phyloP scores from a whole-genome alignment of 2,797 vertebrate species.

The Fistularia tabacaria region DNA sequence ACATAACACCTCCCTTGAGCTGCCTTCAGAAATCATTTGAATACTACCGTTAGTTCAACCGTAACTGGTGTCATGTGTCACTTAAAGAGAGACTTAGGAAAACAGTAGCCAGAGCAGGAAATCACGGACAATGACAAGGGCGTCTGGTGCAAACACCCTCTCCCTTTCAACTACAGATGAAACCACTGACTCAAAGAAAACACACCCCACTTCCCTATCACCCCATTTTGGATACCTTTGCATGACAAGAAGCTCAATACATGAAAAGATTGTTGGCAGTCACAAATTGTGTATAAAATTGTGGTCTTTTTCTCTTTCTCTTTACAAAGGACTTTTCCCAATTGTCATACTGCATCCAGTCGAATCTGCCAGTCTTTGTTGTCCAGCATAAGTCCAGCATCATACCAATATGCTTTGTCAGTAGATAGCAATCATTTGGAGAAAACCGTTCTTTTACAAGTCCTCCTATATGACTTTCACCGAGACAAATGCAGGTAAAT shows the following conservation, averaged over 20 bases:
- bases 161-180: conserved; percentile 58
- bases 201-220: conserved; percentile 17
- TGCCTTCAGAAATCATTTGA: conserved; percentile 6
- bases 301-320: neutral
- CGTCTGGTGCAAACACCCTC: conserved; percentile 69
- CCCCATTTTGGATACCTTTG: no score
- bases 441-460: conserved; percentile 25
- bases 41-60: conserved; percentile 19
- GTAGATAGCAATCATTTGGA: conserved; percentile 30
- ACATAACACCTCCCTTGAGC: neutral
- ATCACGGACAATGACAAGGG: conserved; percentile 68
- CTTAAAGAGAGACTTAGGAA: conserved; percentile 47
- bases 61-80: conserved; percentile 27
- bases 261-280: no score
- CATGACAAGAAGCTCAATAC: no score
- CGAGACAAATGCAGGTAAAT: conserved; percentile 22
- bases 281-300: neutral
- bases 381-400: conserved; percentile 5
- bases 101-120: conserved; percentile 80
- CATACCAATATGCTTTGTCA: conserved; percentile 1
- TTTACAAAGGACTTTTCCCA: neutral
- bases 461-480: conserved; percentile 2
- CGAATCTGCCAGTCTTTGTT: neutral
- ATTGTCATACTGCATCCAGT: conserved; percentile 14
- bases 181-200: conserved; percentile 44